These are phyloP conservation scores for Takifugu rubripes DNA, from an alignment of 2,797 vertebrate species.

Conservation along the genomic window DNA sequence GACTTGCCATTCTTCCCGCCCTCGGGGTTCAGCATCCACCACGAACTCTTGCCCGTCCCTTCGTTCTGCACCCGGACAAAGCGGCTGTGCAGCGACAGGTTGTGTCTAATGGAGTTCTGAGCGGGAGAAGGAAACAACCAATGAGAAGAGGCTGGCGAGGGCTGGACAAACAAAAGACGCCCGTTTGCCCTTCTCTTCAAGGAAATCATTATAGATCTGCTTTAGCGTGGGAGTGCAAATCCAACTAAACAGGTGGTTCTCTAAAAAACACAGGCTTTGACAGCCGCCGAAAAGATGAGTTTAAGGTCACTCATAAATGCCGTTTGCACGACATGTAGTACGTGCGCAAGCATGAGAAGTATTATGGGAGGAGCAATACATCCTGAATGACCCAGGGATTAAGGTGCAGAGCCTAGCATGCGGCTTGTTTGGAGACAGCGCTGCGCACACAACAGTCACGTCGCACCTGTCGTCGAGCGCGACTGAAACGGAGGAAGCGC, in stretches of 20 bases:
- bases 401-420: conserved; percentile 27
- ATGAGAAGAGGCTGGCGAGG: conserved; percentile 14
- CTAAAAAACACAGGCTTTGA: conserved; percentile 29
- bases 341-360: conserved; percentile 17
- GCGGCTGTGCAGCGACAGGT: conserved; percentile 96
- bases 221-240: conserved; percentile 64
- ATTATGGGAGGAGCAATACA: conserved; percentile 39
- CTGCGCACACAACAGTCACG: conserved; percentile 33
- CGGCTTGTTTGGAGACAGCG: conserved; percentile 32
- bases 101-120: conserved; percentile 98
- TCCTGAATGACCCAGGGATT: conserved; percentile 23
- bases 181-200: conserved; percentile 54
- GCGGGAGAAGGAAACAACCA: conserved; percentile 35
- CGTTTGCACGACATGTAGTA: conserved; percentile 32
- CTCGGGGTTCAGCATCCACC: conserved; percentile 99
- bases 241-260: conserved; percentile 53
- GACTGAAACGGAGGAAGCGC: too few relatives aligned
- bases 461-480: too few relatives aligned
- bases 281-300: conserved; percentile 26
- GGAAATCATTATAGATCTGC: conserved; percentile 47
- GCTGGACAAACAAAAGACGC: conserved; percentile 44
- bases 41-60: conserved; percentile 98
- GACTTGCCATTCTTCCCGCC: conserved; percentile 98
- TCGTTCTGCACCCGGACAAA: conserved; percentile 98
- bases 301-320: conserved; percentile 50